phyloP scores from a whole-genome alignment of 35 echinoderm and acorn worm species.

The Acanthaster planci region DNA sequence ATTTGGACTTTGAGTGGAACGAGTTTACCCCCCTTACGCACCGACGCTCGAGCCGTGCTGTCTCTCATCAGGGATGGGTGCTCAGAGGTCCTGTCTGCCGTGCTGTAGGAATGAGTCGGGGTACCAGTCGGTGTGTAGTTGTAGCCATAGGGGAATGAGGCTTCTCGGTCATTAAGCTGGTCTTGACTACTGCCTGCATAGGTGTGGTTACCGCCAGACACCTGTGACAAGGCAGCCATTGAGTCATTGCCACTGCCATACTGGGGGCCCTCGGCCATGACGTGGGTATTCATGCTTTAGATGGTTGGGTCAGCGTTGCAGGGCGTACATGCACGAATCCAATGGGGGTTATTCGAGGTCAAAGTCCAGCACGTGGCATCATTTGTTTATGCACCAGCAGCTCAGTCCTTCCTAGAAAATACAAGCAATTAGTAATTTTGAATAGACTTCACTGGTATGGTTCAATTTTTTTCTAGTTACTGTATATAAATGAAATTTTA shows the following conservation, averaged over 20 bases:
- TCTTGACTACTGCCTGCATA: slow-evolving; percentile 40
- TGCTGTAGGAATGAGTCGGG: slow-evolving; percentile 96
- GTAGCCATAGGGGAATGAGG: slow-evolving; percentile 57
- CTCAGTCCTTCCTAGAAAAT: neutral
- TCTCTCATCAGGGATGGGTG: slow-evolving; percentile 57
- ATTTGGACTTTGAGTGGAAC: slow-evolving; percentile 83
- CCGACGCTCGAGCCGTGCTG: slow-evolving; percentile 27
- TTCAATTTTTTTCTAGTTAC: too few relatives aligned
- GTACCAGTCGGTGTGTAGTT: slow-evolving; percentile 77
- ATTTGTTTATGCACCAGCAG: too few relatives aligned
- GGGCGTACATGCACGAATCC: neutral
- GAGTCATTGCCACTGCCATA: slow-evolving; percentile 36
- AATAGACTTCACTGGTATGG: too few relatives aligned
- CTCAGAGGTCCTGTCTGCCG: slow-evolving; percentile 64
- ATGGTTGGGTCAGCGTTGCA: neutral
- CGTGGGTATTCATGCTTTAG: neutral
- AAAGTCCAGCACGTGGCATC: neutral
- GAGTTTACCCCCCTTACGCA: slow-evolving; percentile 64
- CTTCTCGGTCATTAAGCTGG: slow-evolving; percentile 49
- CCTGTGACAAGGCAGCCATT: slow-evolving; percentile 35
- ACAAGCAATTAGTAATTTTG: neutral
- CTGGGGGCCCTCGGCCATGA: neutral
- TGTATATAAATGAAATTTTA: too few relatives aligned
- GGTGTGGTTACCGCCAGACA: slow-evolving; percentile 34
- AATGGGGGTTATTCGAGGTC: slow-evolving; percentile 2